Evolutionary conservation across 2,113 vertebrate genomes (phyloP), one percentile per base, ranked within the genome.

Genomic region (Sander lucioperca): DNA sequence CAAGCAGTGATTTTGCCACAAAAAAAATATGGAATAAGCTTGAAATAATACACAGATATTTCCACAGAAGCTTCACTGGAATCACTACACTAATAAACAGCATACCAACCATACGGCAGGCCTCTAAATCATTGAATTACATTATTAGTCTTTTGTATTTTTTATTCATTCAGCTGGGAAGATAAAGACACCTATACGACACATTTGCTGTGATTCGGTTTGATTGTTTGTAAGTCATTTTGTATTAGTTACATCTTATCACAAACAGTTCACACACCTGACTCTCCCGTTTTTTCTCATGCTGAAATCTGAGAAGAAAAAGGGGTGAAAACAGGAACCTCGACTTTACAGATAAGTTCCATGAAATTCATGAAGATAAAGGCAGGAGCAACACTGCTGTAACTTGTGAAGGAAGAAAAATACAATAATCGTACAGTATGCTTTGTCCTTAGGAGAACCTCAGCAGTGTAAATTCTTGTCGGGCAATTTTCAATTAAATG

Each of bases 71-170:
- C 86, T 78, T 82, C 27, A 4, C 45, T 19, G 27, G 64, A 65
- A 87, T 85, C 71, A 58, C n/a, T 45, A 6, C 62, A 71, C 79
- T 21, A 80, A 87, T 84, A 88, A 84, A 92, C 88, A 61, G 43
- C 78, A 78, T 61, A 62, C 39, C 67, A 19, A 6, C 13, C 43
- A 21, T 1, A 58, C 12, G 59, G 86, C 45, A 23, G 25, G 48
- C 18, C 39, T 76, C 36, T 13, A n/a, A 56, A 57, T 27, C 54
- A 39, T 9, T 27, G 12, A 66, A 57, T 23, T 1, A 16, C 9
- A 39, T 11, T 0, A 39, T 54, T 15, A 45, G 3, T 36, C 53
- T 63, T 67, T 9, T 5, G 9, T 23, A 27, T 43, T 66, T 73
- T 18, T 58, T 27, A 45, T 47, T 47, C 39, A 43, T 58, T 19